A percentile compares a stretch with the other conserved stretches of the same genome.
Conservation (phyloP, 2,888 invertebrate species). For the Invenusta paracnida region DNA sequence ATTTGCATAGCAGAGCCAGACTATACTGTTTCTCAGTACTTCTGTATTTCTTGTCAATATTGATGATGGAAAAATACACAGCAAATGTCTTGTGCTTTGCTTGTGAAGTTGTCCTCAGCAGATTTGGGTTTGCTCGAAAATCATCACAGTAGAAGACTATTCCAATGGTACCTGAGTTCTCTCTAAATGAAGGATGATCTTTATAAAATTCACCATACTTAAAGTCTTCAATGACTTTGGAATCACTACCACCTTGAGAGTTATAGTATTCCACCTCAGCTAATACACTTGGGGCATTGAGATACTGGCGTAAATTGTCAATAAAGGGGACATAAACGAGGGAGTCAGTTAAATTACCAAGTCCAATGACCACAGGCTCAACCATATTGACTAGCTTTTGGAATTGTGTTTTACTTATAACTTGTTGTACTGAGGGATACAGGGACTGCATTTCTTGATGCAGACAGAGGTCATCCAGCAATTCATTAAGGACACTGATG, state of each 20-base stretch:
- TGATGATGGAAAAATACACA: background rate
- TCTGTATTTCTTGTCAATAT: background rate
- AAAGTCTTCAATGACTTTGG: background rate
- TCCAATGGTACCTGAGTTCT: background rate
- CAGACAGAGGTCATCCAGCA: background rate
- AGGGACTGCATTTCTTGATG: background rate
- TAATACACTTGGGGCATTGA: background rate
- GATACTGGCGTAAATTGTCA: background rate
- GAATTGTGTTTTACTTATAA: background rate
- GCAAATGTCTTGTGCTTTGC: background rate
- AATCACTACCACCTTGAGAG: background rate
- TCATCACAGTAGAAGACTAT: background rate
- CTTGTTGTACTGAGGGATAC: background rate
- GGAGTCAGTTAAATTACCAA: background rate
- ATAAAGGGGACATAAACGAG: background rate
- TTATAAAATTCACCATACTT: background rate
- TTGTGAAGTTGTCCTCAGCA: background rate
- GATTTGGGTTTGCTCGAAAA: background rate
- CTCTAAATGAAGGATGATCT: background rate
- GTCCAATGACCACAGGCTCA: background rate
- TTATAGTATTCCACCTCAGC: background rate
- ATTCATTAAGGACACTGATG: background rate
- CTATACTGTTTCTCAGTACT: background rate
- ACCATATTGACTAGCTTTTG: background rate
- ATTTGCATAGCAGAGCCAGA: background rate